Evolutionary conservation across 2,797 vertebrate species (phyloP).

Genomic region (Hypotaenidia okinawae): DNA sequence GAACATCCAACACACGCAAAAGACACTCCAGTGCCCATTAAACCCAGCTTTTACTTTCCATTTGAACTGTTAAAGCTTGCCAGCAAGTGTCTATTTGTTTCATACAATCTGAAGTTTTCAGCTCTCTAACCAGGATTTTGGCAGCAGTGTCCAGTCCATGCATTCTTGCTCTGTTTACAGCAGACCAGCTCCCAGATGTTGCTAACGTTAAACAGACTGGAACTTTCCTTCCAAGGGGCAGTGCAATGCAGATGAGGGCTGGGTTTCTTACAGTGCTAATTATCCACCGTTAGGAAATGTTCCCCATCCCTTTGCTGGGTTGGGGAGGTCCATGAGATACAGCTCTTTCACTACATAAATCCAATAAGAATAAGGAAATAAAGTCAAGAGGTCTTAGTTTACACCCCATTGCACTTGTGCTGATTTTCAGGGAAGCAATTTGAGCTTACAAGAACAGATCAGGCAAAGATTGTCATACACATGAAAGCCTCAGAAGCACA

Average conservation of each 20-base stretch:
- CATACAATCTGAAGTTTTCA: background rate
- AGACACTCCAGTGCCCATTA: background rate
- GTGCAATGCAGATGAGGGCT: background rate
- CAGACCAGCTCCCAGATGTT: conserved; percentile 24
- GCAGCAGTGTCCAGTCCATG: background rate
- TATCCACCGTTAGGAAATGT: background rate
- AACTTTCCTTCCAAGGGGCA: background rate
- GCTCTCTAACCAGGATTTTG: background rate
- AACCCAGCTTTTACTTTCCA: conserved; percentile 13
- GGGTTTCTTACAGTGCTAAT: background rate
- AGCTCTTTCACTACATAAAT: background rate
- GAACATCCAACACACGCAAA: rapidly evolving
- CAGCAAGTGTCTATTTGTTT: background rate
- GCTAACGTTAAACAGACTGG: background rate
- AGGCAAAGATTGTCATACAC: background rate
- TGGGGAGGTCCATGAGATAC: background rate
- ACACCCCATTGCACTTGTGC: background rate
- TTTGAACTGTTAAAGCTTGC: background rate
- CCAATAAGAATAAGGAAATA: background rate
- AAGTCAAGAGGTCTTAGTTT: background rate
- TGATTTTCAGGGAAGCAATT: background rate
- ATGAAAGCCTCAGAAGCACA: background rate
- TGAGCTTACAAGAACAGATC: background rate
- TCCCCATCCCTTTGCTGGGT: background rate
- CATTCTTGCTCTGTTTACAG: conserved; percentile 17